phyloP scores from a whole-genome alignment of 2,113 vertebrate genomes.

The Pseudolaguvia tuberculata region DNA sequence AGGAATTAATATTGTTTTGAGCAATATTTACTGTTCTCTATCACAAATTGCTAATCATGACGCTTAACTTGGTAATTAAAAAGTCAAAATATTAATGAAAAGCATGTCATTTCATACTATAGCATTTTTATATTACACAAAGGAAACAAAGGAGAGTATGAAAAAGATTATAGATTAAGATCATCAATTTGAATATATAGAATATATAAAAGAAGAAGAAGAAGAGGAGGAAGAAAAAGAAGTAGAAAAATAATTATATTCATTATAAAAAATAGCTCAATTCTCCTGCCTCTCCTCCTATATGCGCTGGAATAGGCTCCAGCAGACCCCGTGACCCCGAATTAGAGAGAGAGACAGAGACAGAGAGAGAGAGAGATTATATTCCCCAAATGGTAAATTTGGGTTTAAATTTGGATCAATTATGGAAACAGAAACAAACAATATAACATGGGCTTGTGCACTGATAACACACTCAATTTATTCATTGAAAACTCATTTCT shows the following conservation, averaged over 20 bases:
- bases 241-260: no score
- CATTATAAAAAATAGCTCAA: no score
- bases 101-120: background rate
- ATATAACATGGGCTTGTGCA: background rate
- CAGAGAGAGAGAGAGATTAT: no score
- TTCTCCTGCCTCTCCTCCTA: no score
- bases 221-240: no score
- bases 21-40: background rate
- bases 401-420: background rate
- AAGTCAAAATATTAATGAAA: background rate
- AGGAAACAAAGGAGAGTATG: background rate
- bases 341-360: no score
- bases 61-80: background rate
- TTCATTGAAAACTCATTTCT: conserved; percentile 19
- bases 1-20: background rate
- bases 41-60: background rate
- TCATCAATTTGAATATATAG: no score
- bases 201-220: no score
- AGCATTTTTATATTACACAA: background rate
- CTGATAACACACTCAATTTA: conserved; percentile 15
- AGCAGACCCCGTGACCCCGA: no score
- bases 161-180: no score
- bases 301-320: no score
- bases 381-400: background rate
- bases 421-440: background rate